These are phyloP conservation scores for Schizaphis graminum DNA, from an alignment of 2,888 invertebrate species.

Conservation along the genomic window DNA sequence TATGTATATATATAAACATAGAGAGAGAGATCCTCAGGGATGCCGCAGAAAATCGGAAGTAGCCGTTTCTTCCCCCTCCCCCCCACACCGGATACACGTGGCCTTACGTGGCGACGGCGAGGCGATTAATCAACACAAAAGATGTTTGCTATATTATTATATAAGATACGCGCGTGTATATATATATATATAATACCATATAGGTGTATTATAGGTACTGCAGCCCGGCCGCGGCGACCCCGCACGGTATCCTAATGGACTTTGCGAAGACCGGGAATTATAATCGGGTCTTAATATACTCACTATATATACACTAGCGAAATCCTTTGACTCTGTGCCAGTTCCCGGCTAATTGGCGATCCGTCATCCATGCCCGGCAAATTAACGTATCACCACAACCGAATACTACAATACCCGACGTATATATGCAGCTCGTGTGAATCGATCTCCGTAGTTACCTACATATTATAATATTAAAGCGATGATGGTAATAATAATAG, in stretches of 20 bases:
- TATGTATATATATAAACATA: not conserved
- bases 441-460: slow-evolving; percentile 11
- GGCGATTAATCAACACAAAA: slow-evolving; percentile 65
- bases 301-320: slow-evolving; percentile 18
- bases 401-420: not conserved
- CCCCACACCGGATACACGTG: not conserved
- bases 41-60: slow-evolving; percentile 61
- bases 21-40: slow-evolving; percentile 48
- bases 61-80: slow-evolving; percentile 10
- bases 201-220: not conserved
- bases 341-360: slow-evolving; percentile 68
- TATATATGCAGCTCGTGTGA: not conserved
- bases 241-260: slow-evolving; percentile 67
- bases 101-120: slow-evolving; percentile 23
- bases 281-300: slow-evolving; percentile 49
- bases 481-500: too few relatives aligned
- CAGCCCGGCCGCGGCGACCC: slow-evolving; percentile 70
- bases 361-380: slow-evolving; percentile 65
- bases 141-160: slow-evolving; percentile 42
- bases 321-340: slow-evolving; percentile 66
- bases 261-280: slow-evolving; percentile 65
- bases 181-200: not conserved
- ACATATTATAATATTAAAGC: not conserved
- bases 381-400: slow-evolving; percentile 58
- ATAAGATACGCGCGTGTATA: not conserved